Base-by-base conservation (phyloP, 2,888 invertebrate genomes). In the Oscheius onirici region DNA sequence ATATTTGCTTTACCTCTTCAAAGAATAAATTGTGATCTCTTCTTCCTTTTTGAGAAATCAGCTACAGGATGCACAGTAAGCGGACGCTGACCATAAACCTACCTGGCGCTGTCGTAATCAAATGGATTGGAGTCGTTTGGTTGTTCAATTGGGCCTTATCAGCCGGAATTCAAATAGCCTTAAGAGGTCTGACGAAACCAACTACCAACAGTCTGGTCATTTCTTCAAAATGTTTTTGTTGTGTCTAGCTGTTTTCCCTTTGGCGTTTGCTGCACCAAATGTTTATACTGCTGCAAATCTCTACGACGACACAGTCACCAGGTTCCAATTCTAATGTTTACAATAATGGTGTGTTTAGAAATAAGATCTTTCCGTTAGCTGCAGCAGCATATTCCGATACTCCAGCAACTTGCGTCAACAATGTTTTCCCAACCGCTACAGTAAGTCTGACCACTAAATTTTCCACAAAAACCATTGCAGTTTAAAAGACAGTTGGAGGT, bases 401-500 rank as follows among this genome's bases (percentile, higher is more conserved):
- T 63, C 70, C 70, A 46, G 17, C 24, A 2, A 46, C 13, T 26
- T 70, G 70, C 40, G n/a, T 70, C 11, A 43, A 40, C 51, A 63
- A 61, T 51, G 43, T 41, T n/a, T 40, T 51, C 20, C 26, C 49
- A n/a, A 51, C 41, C 22, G 41, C 70, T 28, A 44, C 68, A 46
- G 69, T 69, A 66, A 17, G 20, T 11, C 11, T 40, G 8, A 10
- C 40, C 60, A 8, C 17, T 54, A 20, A 54, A 51, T 49, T n/a
- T n/a, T n/a, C n/a, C n/a, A n/a, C n/a, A n/a, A 24, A n/a, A 2
- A 3, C 40, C n/a, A 34, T 52, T 79, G 11, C 54, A 79, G 79
- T 58, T 77, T n/a, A 72, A 74, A 40, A 75, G 76, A 20, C 76
- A 76, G 54, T 8, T 76, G 26, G 74, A 73, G 24, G 72, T 75